Evolutionary conservation across 1,140 invertebrate genomes (phyloP).

Genomic region (Drosophila mayri): DNA sequence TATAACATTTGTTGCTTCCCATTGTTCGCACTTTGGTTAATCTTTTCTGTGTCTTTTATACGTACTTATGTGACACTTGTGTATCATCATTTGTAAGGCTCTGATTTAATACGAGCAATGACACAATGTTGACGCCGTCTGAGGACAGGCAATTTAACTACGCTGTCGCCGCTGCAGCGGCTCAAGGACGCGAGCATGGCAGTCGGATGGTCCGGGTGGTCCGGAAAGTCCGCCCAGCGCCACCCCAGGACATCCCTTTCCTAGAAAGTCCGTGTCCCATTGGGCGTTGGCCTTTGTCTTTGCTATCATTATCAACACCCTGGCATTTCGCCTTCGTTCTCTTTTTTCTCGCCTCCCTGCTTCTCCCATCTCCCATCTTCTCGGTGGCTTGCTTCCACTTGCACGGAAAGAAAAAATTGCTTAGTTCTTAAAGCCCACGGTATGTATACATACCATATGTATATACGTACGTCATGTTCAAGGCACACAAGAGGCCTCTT

Average conservation of each 20-base stretch:
- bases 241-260: background rate
- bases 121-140: slow-evolving; percentile 48
- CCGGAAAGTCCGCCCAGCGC: background rate
- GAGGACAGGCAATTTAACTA: slow-evolving; percentile 79
- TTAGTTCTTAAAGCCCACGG: background rate
- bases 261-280: slow-evolving; percentile 35
- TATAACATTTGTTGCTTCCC: background rate
- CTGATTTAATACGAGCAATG: slow-evolving; percentile 72
- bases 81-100: slow-evolving; percentile 57
- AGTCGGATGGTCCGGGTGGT: slow-evolving; percentile 6
- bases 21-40: slow-evolving; percentile 13
- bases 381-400: background rate
- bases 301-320: slow-evolving; percentile 75
- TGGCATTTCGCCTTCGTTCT: slow-evolving; percentile 46
- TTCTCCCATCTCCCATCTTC: slow-evolving; percentile 2
- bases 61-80: slow-evolving; percentile 26
- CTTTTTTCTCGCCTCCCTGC: slow-evolving; percentile 16
- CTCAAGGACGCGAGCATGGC: slow-evolving; percentile 52
- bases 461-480: background rate
- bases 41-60: slow-evolving; percentile 4
- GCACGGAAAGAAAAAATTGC: slow-evolving; percentile 2
- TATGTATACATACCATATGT: background rate
- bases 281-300: slow-evolving; percentile 65
- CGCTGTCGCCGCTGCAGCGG: slow-evolving; percentile 55
- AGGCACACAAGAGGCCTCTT: background rate